Evolutionary conservation across 1,140 invertebrate species (phyloP).

Genomic region (Eumeta japonica): DNA sequence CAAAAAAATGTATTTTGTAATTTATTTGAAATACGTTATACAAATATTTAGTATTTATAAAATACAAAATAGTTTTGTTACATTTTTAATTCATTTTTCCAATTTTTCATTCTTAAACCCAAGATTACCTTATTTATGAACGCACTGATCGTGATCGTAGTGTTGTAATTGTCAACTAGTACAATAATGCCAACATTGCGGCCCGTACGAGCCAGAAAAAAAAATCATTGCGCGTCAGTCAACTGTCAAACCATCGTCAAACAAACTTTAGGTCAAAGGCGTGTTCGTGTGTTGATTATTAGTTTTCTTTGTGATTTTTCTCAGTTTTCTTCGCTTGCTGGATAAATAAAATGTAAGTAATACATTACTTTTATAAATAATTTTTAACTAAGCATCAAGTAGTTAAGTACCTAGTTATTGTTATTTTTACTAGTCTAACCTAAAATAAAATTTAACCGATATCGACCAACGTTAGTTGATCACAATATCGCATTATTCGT

Average conservation of each 20-base stretch:
- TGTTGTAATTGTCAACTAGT: neutral
- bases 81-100: neutral
- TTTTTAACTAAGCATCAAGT: neutral
- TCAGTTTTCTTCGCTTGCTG: slow-evolving; percentile 1
- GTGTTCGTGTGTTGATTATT: slow-evolving; percentile 1
- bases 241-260: slow-evolving; percentile 1
- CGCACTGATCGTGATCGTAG: neutral
- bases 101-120: slow-evolving; percentile 1
- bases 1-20: slow-evolving; percentile 1
- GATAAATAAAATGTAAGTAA: slow-evolving; percentile 1
- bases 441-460: slow-evolving; percentile 1
- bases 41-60: no score
- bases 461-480: neutral
- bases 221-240: slow-evolving; percentile 1
- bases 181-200: slow-evolving; percentile 1
- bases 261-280: neutral
- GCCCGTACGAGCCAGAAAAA: slow-evolving; percentile 1
- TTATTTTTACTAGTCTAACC: slow-evolving; percentile 1
- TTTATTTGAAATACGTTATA: no score
- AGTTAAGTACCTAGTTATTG: slow-evolving; percentile 1
- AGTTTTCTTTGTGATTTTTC: slow-evolving; percentile 1
- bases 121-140: neutral
- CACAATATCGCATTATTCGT: slow-evolving; percentile 1
- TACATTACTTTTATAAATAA: slow-evolving; percentile 1
- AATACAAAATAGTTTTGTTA: slow-evolving; percentile 1